A percentile compares a stretch with the other conserved stretches of the same genome.
phyloP scores from a whole-genome alignment of 2,888 invertebrate species.

The Sisyra nigra region DNA sequence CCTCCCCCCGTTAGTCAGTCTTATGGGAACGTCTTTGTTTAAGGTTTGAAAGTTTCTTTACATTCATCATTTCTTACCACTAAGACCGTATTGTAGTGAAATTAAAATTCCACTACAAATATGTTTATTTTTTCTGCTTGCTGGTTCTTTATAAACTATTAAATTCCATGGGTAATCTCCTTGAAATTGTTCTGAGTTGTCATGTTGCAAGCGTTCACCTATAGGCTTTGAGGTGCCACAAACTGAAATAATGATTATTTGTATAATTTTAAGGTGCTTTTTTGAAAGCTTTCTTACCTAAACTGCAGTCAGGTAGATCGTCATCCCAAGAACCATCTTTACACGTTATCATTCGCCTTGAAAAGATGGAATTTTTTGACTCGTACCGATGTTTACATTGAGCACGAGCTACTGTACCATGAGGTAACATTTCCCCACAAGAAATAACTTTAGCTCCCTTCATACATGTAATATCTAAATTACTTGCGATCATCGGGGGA shows the following conservation, averaged over 20 bases:
- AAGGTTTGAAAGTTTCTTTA: no score
- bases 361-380: background rate
- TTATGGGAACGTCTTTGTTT: no score
- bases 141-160: conserved; percentile 16
- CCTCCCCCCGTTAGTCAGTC: no score
- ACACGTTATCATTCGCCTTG: conserved; percentile 4
- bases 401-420: conserved; percentile 9
- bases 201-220: conserved; percentile 17
- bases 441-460: background rate
- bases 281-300: conserved; percentile 8
- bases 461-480: conserved; percentile 7
- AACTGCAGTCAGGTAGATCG: conserved; percentile 7
- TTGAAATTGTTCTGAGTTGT: conserved; percentile 16
- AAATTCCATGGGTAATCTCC: conserved; percentile 23
- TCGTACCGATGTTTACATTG: conserved; percentile 10
- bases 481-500: conserved; percentile 6
- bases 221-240: conserved; percentile 21
- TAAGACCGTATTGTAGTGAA: conserved; percentile 16
- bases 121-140: conserved; percentile 5
- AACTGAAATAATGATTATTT: no score
- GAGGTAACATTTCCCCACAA: conserved; percentile 7
- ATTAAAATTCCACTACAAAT: conserved; percentile 22
- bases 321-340: conserved; percentile 9
- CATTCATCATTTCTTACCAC: conserved; percentile 18
- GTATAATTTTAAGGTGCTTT: no score